Percentiles rank a stretch among this genome's conserved stretches.
Evolutionary conservation across 2,797 vertebrate species (phyloP).

Genomic region (Crenichthys baileyi): DNA sequence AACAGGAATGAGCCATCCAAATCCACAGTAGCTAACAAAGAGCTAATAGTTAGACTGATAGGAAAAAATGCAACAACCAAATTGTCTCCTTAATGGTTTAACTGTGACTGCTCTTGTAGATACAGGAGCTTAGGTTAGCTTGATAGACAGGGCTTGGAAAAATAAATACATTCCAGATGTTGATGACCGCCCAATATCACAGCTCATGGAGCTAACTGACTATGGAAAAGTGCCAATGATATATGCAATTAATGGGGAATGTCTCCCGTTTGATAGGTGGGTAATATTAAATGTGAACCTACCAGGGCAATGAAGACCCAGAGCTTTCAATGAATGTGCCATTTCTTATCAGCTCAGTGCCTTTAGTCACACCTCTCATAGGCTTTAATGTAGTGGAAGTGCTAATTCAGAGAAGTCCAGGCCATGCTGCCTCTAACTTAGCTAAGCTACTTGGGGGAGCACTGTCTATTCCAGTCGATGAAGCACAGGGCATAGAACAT

Average conservation of each 20-base stretch:
- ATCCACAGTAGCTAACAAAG: too few species aligned
- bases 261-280: background rate
- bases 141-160: background rate
- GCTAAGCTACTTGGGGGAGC: background rate
- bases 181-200: background rate
- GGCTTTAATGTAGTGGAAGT: background rate
- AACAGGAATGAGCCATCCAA: too few species aligned
- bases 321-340: too few species aligned
- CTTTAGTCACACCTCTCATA: background rate
- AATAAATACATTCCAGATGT: background rate
- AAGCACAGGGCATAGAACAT: background rate
- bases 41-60: background rate
- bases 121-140: too few species aligned
- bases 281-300: background rate
- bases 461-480: background rate
- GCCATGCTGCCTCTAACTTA: background rate
- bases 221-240: background rate
- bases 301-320: too few species aligned
- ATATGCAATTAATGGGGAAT: background rate
- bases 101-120: too few species aligned
- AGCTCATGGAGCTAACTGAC: background rate
- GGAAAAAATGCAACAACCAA: background rate
- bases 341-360: too few species aligned
- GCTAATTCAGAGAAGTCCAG: background rate
- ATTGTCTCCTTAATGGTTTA: background rate